Evolutionary conservation across 2,888 invertebrate species (phyloP).

Genomic region (Meganola albula): DNA sequence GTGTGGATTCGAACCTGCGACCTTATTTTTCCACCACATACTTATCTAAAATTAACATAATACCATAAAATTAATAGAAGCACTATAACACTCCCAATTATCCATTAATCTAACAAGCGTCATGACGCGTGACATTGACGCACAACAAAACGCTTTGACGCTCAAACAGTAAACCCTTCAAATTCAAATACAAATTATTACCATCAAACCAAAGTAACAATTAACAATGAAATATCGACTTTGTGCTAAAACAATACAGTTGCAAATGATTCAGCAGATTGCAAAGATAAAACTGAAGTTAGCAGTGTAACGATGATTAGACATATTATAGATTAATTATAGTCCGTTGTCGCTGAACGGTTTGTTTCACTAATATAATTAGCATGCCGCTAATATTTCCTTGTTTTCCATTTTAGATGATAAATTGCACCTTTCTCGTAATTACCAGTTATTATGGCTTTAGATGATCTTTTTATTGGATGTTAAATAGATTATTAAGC

Average conservation of each 20-base stretch:
- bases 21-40: no score
- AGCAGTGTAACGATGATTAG: slow-evolving; percentile 27
- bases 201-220: slow-evolving; percentile 26
- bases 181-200: slow-evolving; percentile 39
- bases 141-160: slow-evolving; percentile 38
- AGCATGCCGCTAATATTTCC: slow-evolving; percentile 14
- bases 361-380: slow-evolving; percentile 30
- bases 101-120: no score
- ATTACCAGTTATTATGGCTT: not conserved
- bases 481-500: no score
- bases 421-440: slow-evolving; percentile 4
- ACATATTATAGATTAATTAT: slow-evolving; percentile 37
- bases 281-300: slow-evolving; percentile 19
- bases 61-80: no score
- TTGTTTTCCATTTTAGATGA: slow-evolving; percentile 5
- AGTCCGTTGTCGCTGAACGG: slow-evolving; percentile 30
- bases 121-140: slow-evolving; percentile 24
- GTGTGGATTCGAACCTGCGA: no score
- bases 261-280: slow-evolving; percentile 6
- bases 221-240: slow-evolving; percentile 16
- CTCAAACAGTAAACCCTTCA: slow-evolving; percentile 39
- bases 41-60: no score
- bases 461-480: no score
- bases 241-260: slow-evolving; percentile 9
- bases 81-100: no score